These are phyloP conservation scores for Araneus ventricosus DNA, from an alignment of 1,140 invertebrate species.

Conservation along the genomic window DNA sequence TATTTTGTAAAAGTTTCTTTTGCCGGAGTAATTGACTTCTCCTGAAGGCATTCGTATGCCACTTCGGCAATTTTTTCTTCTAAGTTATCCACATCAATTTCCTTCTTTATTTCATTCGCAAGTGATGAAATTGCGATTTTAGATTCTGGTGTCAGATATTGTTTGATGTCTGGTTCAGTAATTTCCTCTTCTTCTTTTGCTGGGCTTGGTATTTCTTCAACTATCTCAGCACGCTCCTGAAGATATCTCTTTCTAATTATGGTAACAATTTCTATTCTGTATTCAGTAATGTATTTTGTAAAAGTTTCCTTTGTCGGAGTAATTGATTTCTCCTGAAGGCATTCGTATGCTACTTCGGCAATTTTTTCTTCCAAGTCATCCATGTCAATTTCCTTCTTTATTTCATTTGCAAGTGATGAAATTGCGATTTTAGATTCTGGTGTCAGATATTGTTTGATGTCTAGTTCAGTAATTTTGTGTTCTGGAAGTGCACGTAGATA, in stretches of 20 bases:
- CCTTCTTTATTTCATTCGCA: background rate
- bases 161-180: background rate
- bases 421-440: too few relatives aligned
- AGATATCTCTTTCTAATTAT: background rate
- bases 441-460: slow-evolving; percentile 48
- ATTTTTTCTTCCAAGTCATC: slow-evolving; percentile 10
- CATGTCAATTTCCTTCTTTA: background rate
- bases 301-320: background rate
- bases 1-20: background rate
- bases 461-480: slow-evolving; percentile 80
- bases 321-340: too few relatives aligned
- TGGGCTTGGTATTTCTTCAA: background rate
- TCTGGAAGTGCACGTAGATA: slow-evolving; percentile 61
- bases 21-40: background rate
- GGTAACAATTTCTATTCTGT: background rate
- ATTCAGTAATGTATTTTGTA: slow-evolving; percentile 46
- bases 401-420: slow-evolving; percentile 34
- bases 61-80: background rate
- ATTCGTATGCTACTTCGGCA: slow-evolving; percentile 4
- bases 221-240: too few relatives aligned
- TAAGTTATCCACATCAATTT: background rate
- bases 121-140: too few relatives aligned
- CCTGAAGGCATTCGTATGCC: background rate
- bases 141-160: too few relatives aligned
- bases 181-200: slow-evolving; percentile 40